These are phyloP conservation scores for Seira musarum DNA, from an alignment of 2,888 invertebrate species.

Conservation along the genomic window DNA sequence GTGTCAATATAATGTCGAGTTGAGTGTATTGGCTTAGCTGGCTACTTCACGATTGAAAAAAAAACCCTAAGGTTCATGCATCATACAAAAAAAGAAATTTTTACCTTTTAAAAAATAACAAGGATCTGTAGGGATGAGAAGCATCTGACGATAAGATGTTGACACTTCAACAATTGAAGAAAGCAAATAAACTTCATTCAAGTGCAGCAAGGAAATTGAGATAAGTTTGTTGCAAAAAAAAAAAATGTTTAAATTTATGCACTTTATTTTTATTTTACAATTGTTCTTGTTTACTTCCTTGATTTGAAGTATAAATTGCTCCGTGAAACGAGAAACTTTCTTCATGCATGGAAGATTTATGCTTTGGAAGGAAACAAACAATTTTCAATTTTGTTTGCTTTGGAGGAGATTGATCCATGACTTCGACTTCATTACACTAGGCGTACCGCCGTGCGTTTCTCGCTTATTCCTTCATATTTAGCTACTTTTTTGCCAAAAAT, in stretches of 20 bases:
- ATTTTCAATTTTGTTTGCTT: conserved; percentile 11
- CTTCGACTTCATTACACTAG: not conserved
- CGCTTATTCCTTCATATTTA: too few species aligned
- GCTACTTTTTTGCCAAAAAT: conserved; percentile 14
- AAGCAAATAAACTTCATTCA: not conserved
- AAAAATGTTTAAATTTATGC: not conserved
- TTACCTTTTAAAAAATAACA: too few species aligned
- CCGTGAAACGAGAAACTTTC: conserved; percentile 7
- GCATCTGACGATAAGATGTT: too few species aligned
- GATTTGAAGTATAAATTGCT: not conserved
- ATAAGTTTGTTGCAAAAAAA: not conserved
- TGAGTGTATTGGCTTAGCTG: too few species aligned
- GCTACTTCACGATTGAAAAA: too few species aligned
- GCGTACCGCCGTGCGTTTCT: too few species aligned
- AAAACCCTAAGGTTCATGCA: too few species aligned
- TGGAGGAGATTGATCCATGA: conserved; percentile 8
- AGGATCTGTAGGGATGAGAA: too few species aligned
- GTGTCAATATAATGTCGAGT: too few species aligned
- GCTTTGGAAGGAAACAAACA: not conserved
- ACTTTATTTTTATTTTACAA: not conserved
- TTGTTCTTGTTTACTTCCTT: conserved; percentile 1
- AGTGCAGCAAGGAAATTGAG: not conserved
- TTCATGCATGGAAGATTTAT: conserved; percentile 13
- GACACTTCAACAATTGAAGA: not conserved
- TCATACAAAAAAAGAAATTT: too few species aligned